Base-by-base conservation (phyloP, 2,797 vertebrate species). In the Coregonus ussuriensis region DNA sequence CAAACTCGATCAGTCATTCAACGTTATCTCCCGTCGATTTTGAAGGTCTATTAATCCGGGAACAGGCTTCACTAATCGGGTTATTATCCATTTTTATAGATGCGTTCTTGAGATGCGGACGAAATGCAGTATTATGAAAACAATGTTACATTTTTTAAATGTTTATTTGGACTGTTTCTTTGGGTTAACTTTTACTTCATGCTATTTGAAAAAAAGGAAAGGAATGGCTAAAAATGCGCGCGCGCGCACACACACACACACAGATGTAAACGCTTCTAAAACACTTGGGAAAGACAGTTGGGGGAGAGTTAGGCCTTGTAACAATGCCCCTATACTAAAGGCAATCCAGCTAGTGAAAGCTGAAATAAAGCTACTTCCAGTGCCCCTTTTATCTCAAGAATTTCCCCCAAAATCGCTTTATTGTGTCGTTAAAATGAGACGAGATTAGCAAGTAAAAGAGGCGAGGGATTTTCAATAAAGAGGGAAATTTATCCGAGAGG, bases 381-480 rank as follows among this genome's bases (percentile, higher is more conserved):
- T 13, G n/a, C 33, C 29, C 66, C 15, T 33, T 35, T 35, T 15
- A 65, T 68, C 4, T 33, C 14, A 33, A 65, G 31, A 4, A 31
- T 65, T 29, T 65, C 25, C 80, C 86, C 85, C 25, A 65, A 89
- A 90, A 72, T 3, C 83, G 85, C 90, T 92, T 93, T 92, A 94
- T 93, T 93, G 92, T 85, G 74, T 91, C 91, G 84, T 88, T 86
- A 91, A 91, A 47, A 92, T 92, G 93, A 93, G 92, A 85, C 89
- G 93, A 33, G 94, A 94, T 94, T 94, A 95, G 87, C 87, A 87
- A 73, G 90, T 91, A 91, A 94, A 93, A 94, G 93, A 93, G 78
- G 78, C 81, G 87, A 87, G 83, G 87, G 89, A 91, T 86, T 47
- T 88, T 93, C 87, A 89, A 89, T 88, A 92, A 92, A 90, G 91